Percentiles rank a stretch among this genome's conserved stretches.
Evolutionary conservation across 2,113 vertebrate genomes (phyloP).

Genomic region (Tupaia chinensis): DNA sequence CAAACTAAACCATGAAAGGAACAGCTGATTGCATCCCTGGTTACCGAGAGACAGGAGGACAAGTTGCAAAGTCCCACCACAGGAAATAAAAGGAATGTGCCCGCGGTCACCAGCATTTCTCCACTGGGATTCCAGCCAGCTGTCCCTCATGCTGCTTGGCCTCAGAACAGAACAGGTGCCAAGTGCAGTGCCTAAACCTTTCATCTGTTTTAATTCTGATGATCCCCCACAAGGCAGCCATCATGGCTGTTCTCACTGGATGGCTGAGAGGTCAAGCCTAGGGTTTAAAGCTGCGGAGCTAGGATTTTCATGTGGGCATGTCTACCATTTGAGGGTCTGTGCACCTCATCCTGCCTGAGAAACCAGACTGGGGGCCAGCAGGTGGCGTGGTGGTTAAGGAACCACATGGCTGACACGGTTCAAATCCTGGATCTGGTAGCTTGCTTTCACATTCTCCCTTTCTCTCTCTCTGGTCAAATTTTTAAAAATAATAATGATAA

Average conservation of each 20-base stretch:
- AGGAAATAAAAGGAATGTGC: conserved; percentile 53
- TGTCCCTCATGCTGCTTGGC: conserved; percentile 57
- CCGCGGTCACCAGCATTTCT: background rate
- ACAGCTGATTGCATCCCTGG: background rate
- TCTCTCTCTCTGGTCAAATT: too few relatives aligned
- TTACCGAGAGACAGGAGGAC: conserved; percentile 61
- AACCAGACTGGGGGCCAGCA: background rate
- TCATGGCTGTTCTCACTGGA: background rate
- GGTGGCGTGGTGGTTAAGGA: too few relatives aligned
- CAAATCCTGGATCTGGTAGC: too few relatives aligned
- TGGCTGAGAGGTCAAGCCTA: background rate
- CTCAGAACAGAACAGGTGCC: background rate
- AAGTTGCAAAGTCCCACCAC: conserved; percentile 52
- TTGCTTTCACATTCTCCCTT: too few relatives aligned
- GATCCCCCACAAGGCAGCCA: background rate
- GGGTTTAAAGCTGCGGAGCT: background rate
- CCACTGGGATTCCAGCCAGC: conserved; percentile 59
- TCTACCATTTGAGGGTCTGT: background rate
- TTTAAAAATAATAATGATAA: too few relatives aligned
- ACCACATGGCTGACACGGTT: too few relatives aligned
- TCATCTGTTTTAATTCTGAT: background rate
- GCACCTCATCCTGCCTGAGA: background rate
- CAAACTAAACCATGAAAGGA: background rate
- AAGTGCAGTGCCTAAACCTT: conserved; percentile 38
- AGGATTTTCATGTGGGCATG: background rate